These are phyloP conservation scores for Heteromyza rotundicornis DNA, from an alignment of 2,888 invertebrate species.

Conservation along the genomic window DNA sequence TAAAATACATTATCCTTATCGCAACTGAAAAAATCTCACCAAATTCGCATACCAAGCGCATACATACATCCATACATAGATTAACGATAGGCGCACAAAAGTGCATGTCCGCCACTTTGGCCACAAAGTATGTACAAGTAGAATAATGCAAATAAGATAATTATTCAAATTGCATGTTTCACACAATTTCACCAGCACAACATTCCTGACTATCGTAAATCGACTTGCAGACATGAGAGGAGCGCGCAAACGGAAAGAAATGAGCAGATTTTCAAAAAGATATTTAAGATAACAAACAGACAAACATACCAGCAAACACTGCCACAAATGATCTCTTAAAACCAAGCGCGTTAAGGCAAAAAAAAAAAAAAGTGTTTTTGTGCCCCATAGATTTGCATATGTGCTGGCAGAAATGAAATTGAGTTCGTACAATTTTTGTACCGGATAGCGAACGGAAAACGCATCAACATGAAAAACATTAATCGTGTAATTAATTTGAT, in stretches of 20 bases:
- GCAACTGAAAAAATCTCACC: background rate
- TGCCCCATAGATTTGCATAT: no score
- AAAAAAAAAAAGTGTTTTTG: no score
- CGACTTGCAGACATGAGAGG: background rate
- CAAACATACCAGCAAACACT: no score
- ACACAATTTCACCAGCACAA: slow-evolving; percentile 50
- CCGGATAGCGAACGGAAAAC: background rate
- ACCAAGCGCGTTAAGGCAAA: no score
- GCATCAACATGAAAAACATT: slow-evolving; percentile 51
- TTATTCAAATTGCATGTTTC: slow-evolving; percentile 61
- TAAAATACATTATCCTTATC: background rate
- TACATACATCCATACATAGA: background rate
- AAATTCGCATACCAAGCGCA: background rate
- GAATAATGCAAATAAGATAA: slow-evolving; percentile 54
- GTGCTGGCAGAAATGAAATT: background rate
- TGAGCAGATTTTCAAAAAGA: background rate
- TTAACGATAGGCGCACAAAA: slow-evolving; percentile 9
- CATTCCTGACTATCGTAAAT: background rate
- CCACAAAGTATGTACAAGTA: no score
- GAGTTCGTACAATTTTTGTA: background rate
- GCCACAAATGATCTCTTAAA: background rate
- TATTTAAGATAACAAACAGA: background rate
- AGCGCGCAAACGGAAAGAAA: background rate
- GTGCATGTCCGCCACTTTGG: slow-evolving; percentile 11
- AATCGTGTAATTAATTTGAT: slow-evolving; percentile 64